These are phyloP conservation scores for Zaprionus ornatus DNA, from an alignment of 1,140 invertebrate genomes.

Conservation along the genomic window DNA sequence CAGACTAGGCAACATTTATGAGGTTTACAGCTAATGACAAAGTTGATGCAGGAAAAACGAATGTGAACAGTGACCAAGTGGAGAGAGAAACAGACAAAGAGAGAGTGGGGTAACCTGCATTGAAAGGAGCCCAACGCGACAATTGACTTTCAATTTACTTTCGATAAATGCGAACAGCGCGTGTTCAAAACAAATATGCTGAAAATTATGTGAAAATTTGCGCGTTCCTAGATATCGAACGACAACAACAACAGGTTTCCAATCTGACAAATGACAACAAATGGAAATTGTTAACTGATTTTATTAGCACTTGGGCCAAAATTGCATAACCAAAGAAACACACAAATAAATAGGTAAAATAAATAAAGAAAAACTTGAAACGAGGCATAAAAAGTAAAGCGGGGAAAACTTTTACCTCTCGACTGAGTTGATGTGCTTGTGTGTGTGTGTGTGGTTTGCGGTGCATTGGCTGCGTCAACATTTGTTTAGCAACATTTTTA, in stretches of 20 bases:
- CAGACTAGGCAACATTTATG: not conserved
- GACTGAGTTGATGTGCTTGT: not conserved
- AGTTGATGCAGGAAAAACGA: not conserved
- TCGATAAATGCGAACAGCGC: slow-evolving; percentile 22
- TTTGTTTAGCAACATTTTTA: slow-evolving; percentile 65
- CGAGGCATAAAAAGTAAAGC: slow-evolving; percentile 33
- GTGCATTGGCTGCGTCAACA: slow-evolving; percentile 49
- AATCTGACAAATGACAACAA: slow-evolving; percentile 62
- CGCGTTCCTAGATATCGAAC: slow-evolving; percentile 20
- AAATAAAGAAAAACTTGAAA: slow-evolving; percentile 13
- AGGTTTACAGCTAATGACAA: not conserved
- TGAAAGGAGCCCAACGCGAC: slow-evolving; percentile 1
- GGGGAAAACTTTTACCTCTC: slow-evolving; percentile 57
- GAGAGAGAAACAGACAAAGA: not conserved
- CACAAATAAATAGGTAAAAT: not conserved
- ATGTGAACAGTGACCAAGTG: slow-evolving; percentile 28
- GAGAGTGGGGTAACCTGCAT: not conserved
- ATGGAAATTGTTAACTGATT: slow-evolving; percentile 50
- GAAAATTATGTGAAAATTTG: slow-evolving; percentile 35
- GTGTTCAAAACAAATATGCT: slow-evolving; percentile 42
- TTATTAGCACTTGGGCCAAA: slow-evolving; percentile 65
- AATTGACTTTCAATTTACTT: slow-evolving; percentile 35
- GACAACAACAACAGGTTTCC: slow-evolving; percentile 8
- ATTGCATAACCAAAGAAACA: slow-evolving; percentile 60
- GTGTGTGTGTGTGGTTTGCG: not conserved